Evolutionary conservation across 2,113 vertebrate genomes (phyloP).

Genomic region (Mormoops blainvillei): DNA sequence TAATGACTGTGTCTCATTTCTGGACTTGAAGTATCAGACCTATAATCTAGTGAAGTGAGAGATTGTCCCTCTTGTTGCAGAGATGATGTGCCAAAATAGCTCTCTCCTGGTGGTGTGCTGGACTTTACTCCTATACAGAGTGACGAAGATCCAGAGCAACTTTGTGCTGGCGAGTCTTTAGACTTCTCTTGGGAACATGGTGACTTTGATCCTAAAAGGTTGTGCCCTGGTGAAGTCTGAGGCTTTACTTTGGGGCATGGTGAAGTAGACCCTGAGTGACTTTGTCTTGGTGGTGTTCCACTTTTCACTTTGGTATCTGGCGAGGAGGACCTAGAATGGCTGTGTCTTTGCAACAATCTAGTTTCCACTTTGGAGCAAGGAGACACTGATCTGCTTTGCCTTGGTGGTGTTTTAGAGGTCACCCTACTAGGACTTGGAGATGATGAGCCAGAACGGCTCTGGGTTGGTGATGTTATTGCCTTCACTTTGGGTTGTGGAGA

Average conservation of each 20-base stretch:
- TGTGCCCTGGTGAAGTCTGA: constrained; percentile 41
- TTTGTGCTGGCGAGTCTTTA: constrained; percentile 34
- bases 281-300: constrained; percentile 53
- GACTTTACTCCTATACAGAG: constrained; percentile 16
- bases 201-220: constrained; percentile 54
- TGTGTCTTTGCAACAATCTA: constrained; percentile 30
- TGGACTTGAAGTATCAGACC: constrained; percentile 49
- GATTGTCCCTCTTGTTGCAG: constrained; percentile 60
- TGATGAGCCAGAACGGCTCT: constrained; percentile 68
- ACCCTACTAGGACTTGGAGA: constrained; percentile 66
- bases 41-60: constrained; percentile 5
- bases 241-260: constrained; percentile 60
- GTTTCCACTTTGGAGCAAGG: constrained; percentile 40
- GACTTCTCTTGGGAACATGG: constrained; percentile 52
- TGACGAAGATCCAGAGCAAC: background rate
- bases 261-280: constrained; percentile 53
- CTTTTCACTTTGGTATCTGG: constrained; percentile 66
- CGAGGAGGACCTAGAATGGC: constrained; percentile 68
- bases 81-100: background rate
- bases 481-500: constrained; percentile 62
- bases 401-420: constrained; percentile 46
- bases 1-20: constrained; percentile 40
- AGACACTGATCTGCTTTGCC: constrained; percentile 49
- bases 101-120: constrained; percentile 5
- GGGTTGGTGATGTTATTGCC: constrained; percentile 7